Evolutionary conservation across 2,888 invertebrate genomes (phyloP).

Genomic region (Hydrotaea cyrtoneurina): DNA sequence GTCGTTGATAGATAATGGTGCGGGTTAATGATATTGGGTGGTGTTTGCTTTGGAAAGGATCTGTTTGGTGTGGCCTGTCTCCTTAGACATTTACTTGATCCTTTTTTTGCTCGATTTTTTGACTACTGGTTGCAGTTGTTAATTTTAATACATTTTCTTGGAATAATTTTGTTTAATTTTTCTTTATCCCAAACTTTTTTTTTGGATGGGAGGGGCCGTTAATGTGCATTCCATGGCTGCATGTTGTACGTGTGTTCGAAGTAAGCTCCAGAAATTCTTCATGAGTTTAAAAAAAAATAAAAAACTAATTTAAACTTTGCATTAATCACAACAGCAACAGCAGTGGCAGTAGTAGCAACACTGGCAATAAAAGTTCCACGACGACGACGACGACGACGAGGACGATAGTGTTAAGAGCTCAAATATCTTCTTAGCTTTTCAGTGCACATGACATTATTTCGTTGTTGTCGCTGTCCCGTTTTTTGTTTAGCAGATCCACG

Average conservation of each 20-base stretch:
- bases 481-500: constrained; percentile 70
- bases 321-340: constrained; percentile 68
- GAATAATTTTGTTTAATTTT: constrained; percentile 48
- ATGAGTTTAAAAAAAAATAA: constrained; percentile 50
- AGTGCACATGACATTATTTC: constrained; percentile 58
- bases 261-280: not conserved
- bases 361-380: not conserved
- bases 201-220: not conserved
- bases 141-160: constrained; percentile 47
- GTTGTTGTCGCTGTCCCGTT: not conserved
- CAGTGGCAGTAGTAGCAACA: constrained; percentile 4
- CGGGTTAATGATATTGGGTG: not conserved
- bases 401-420: constrained; percentile 51
- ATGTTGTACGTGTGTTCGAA: constrained; percentile 9
- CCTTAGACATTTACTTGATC: not conserved
- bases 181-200: constrained; percentile 45
- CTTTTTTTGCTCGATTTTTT: constrained; percentile 7
- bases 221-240: not conserved
- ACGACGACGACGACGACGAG: not conserved
- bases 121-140: constrained; percentile 17
- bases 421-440: constrained; percentile 44
- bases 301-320: constrained; percentile 71
- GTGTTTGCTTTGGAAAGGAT: not conserved
- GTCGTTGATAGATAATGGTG: constrained; percentile 5
- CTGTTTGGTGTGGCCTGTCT: not conserved